phyloP scores from a whole-genome alignment of 2,888 invertebrate species.

The Desoria tigrina region DNA sequence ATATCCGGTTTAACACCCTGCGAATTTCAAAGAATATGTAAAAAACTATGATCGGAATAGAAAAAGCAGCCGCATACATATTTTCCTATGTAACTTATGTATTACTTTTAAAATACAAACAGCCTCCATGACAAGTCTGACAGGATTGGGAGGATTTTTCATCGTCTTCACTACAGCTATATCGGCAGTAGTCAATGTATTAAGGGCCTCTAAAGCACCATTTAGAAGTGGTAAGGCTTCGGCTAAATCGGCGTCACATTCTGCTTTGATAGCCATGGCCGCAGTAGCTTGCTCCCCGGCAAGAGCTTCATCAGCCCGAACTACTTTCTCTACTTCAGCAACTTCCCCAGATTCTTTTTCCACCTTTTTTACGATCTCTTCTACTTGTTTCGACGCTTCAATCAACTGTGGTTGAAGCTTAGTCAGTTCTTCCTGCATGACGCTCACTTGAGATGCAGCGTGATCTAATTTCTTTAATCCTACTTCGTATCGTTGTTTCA shows the following conservation, averaged over 20 bases:
- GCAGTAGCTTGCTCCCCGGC: conserved; percentile 65
- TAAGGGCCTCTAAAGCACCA: conserved; percentile 79
- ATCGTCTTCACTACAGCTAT: conserved; percentile 93
- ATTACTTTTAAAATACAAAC: conserved; percentile 86
- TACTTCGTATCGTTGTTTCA: conserved; percentile 76
- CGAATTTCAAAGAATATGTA: too few species aligned
- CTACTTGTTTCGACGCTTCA: conserved; percentile 82
- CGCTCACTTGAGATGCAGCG: conserved; percentile 71
- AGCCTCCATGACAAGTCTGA: conserved; percentile 91
- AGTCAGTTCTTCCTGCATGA: conserved; percentile 78
- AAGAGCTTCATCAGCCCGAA: conserved; percentile 74
- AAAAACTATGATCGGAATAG: too few species aligned
- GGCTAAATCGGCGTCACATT: conserved; percentile 86
- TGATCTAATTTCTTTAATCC: conserved; percentile 82
- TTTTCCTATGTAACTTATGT: too few species aligned
- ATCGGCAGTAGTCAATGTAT: conserved; percentile 80
- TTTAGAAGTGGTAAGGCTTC: conserved; percentile 90
- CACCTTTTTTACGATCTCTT: conserved; percentile 80
- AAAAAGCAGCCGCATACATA: too few species aligned
- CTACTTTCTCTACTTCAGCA: conserved; percentile 76
- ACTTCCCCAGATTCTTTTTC: conserved; percentile 86
- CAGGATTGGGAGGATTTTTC: conserved; percentile 91
- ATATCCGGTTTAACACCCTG: conserved; percentile 92
- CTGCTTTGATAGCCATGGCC: conserved; percentile 84
- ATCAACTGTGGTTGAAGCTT: conserved; percentile 84